These are phyloP conservation scores for Aegypius monachus DNA, from an alignment of 2,113 vertebrate genomes.

Conservation along the genomic window DNA sequence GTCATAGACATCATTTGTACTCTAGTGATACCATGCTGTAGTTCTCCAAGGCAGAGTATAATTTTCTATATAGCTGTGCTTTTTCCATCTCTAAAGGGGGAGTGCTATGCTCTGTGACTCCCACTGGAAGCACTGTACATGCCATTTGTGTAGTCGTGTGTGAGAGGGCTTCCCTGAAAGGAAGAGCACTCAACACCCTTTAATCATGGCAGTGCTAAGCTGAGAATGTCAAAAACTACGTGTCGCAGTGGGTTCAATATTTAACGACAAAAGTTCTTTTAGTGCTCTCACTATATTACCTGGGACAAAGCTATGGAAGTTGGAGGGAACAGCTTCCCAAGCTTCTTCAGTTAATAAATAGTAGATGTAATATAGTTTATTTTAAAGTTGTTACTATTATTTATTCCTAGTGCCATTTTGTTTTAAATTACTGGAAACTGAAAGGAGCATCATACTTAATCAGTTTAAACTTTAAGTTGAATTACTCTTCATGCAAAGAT, in stretches of 20 bases:
- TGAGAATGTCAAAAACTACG: background rate
- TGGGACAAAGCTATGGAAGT: background rate
- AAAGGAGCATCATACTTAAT: conserved; percentile 15
- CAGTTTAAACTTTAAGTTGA: conserved; percentile 48
- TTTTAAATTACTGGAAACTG: conserved; percentile 37
- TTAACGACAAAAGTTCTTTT: background rate
- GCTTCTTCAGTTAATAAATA: background rate
- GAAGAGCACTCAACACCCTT: background rate
- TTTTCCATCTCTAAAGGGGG: background rate
- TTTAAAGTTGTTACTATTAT: background rate
- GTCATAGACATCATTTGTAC: background rate
- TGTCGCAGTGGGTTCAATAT: background rate
- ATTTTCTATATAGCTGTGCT: background rate
- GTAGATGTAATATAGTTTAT: background rate
- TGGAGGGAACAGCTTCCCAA: background rate
- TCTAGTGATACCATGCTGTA: background rate
- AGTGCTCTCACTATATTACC: background rate
- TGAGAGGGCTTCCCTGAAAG: background rate
- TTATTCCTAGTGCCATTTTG: background rate
- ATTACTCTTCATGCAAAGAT: background rate
- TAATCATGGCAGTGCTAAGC: background rate
- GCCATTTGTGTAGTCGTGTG: background rate
- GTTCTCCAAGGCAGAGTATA: background rate
- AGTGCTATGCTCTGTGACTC: background rate
- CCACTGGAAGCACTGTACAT: background rate